Conservation (phyloP, 2,113 vertebrate species). For the Centropristis striata region DNA sequence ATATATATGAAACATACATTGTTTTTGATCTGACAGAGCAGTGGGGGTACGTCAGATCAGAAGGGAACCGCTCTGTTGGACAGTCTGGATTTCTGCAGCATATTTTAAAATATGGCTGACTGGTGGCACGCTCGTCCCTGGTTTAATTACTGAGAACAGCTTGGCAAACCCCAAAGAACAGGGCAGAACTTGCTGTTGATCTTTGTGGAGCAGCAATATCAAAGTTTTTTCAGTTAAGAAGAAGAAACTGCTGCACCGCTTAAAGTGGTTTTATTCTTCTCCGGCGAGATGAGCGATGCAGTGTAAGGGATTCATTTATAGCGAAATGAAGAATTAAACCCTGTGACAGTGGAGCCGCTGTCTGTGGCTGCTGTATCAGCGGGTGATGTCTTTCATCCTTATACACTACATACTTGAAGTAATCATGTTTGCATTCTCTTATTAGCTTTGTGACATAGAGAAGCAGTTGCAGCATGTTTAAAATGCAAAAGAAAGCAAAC, state of each 20-base stretch:
- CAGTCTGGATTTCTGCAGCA: neutral
- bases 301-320: neutral
- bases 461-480: neutral
- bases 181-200: neutral
- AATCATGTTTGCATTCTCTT: neutral
- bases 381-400: neutral
- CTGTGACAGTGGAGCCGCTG: neutral
- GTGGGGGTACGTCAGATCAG: no score
- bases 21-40: no score
- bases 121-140: neutral
- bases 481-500: no score
- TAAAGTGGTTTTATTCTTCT: neutral
- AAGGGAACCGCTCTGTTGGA: no score
- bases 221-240: neutral
- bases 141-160: conserved; percentile 29
- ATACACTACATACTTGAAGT: neutral
- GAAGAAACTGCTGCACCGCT: neutral
- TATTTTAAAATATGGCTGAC: conserved; percentile 2
- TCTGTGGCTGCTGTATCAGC: neutral
- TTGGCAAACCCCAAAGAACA: neutral
- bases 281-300: neutral
- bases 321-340: conserved; percentile 1
- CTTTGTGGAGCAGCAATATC: neutral
- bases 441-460: neutral
- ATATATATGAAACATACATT: no score